phyloP scores from a whole-genome alignment of 2,888 invertebrate species.

The Epinotia bilunana region DNA sequence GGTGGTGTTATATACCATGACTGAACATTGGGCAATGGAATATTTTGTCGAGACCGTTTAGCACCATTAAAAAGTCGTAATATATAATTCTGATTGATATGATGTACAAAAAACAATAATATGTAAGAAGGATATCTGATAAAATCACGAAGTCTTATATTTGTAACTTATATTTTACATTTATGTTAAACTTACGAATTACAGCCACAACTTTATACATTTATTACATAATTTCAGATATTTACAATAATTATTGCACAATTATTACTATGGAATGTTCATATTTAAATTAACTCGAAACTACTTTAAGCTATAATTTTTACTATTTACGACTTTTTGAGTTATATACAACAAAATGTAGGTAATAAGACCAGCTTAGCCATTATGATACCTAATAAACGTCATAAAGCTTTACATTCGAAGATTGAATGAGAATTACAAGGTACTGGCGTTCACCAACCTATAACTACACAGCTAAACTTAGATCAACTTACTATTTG shows the following conservation, averaged over 20 bases:
- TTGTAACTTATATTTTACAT: constrained; percentile 36
- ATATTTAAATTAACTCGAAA: constrained; percentile 54
- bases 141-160: constrained; percentile 42
- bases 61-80: constrained; percentile 40
- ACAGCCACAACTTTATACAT: constrained; percentile 58
- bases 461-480: constrained; percentile 49
- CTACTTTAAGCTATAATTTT: constrained; percentile 47
- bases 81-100: constrained; percentile 31
- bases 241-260: constrained; percentile 71
- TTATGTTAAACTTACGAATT: constrained; percentile 41
- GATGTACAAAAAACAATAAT: constrained; percentile 32
- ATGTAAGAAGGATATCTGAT: constrained; percentile 34
- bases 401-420: constrained; percentile 41
- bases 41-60: constrained; percentile 19
- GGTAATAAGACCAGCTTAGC: constrained; percentile 31
- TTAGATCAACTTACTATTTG: constrained; percentile 62
- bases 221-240: constrained; percentile 50
- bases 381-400: constrained; percentile 20
- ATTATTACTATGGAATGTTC: constrained; percentile 80
- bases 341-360: constrained; percentile 20
- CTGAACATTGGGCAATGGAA: constrained; percentile 8
- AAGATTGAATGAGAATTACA: constrained; percentile 54
- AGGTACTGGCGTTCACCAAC: constrained; percentile 64
- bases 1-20: constrained; percentile 13
- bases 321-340: constrained; percentile 28